Conservation (phyloP, 2,888 invertebrate species). For the Autographa gamma region DNA sequence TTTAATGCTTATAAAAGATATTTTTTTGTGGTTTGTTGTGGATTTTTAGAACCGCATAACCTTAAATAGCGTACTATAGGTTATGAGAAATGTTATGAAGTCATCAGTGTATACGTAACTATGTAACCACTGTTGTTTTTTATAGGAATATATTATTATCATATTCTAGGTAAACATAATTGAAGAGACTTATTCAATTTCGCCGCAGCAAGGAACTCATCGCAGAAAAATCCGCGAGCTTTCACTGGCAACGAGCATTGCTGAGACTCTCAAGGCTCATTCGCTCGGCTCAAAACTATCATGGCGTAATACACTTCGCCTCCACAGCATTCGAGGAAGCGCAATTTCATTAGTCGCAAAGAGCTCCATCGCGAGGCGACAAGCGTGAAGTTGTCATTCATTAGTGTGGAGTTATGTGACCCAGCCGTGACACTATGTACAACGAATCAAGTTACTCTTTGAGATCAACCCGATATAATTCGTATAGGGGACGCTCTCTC, state of each 20-base stretch:
- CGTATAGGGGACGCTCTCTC: conserved; percentile 31
- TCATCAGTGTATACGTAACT: no score
- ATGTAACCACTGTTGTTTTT: not conserved
- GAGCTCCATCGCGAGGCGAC: conserved; percentile 70
- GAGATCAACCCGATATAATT: conserved; percentile 59
- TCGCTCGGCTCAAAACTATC: conserved; percentile 46
- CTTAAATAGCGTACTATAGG: not conserved
- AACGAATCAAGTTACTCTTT: conserved; percentile 66
- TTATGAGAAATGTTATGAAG: no score
- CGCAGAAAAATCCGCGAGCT: conserved; percentile 16
- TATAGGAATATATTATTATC: not conserved
- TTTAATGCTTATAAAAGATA: not conserved
- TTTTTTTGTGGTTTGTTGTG: not conserved
- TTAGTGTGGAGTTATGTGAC: conserved; percentile 75
- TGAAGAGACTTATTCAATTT: not conserved
- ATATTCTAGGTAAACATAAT: not conserved
- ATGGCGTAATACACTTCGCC: conserved; percentile 59
- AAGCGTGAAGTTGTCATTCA: conserved; percentile 76
- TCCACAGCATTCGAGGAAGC: conserved; percentile 64
- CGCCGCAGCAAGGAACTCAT: not conserved
- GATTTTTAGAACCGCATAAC: no score
- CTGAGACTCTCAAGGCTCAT: conserved; percentile 34
- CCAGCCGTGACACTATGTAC: conserved; percentile 62
- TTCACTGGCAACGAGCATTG: conserved; percentile 22
- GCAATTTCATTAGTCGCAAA: conserved; percentile 81